These are phyloP conservation scores for Frankliniella fusca DNA, from an alignment of 2,888 invertebrate species.

Conservation along the genomic window DNA sequence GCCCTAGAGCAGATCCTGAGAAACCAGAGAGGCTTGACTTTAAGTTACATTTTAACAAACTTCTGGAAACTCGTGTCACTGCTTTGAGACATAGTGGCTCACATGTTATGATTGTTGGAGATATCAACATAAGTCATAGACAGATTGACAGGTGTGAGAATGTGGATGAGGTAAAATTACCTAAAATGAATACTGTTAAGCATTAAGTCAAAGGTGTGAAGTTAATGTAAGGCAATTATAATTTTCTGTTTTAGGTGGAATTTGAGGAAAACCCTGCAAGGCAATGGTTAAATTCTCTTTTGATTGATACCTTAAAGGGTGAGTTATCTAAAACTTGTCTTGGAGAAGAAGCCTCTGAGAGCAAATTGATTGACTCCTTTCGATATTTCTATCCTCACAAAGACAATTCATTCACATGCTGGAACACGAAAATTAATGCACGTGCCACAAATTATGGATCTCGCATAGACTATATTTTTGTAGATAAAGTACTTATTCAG, in stretches of 20 bases:
- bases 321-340: slow-evolving; percentile 41
- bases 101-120: slow-evolving; percentile 51
- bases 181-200: background rate
- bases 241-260: slow-evolving; percentile 39
- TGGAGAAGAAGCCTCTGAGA: slow-evolving; percentile 36
- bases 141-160: slow-evolving; percentile 51
- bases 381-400: slow-evolving; percentile 47
- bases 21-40: slow-evolving; percentile 47
- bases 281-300: slow-evolving; percentile 43
- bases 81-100: slow-evolving; percentile 46
- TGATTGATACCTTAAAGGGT: background rate
- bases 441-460: slow-evolving; percentile 51
- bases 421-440: slow-evolving; percentile 49
- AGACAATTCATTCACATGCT: slow-evolving; percentile 50
- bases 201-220: too few species aligned
- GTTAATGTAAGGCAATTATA: background rate
- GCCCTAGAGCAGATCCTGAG: slow-evolving; percentile 50
- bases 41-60: slow-evolving; percentile 48
- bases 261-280: slow-evolving; percentile 42
- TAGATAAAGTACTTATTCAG: slow-evolving; percentile 42
- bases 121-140: slow-evolving; percentile 50
- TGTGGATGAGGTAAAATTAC: slow-evolving; percentile 36
- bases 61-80: slow-evolving; percentile 48
- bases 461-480: slow-evolving; percentile 51
- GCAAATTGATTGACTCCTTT: slow-evolving; percentile 48